Evolutionary conservation across 2,797 vertebrate genomes (phyloP).

Genomic region (Chaenodraco wilsoni): DNA sequence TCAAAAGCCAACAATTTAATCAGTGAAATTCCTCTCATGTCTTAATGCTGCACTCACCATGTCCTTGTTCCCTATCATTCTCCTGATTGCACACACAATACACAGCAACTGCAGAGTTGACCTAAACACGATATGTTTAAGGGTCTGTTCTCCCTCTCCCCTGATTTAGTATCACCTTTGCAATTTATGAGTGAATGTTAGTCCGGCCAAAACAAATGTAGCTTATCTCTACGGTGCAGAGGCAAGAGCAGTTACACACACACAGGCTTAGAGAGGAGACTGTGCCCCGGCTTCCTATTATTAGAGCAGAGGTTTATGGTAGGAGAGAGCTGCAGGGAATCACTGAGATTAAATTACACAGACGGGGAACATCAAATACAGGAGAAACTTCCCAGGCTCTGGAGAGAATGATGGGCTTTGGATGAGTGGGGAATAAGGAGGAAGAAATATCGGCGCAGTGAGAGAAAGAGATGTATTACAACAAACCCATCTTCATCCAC

Average conservation of each 20-base stretch:
- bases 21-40: constrained; percentile 34
- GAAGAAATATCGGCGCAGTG: constrained; percentile 31
- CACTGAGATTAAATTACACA: constrained; percentile 84
- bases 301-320: constrained; percentile 82
- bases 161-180: constrained; percentile 49
- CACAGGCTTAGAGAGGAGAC: constrained; percentile 77
- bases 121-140: constrained; percentile 20
- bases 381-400: constrained; percentile 68
- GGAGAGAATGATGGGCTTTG: constrained; percentile 57
- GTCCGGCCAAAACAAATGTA: constrained; percentile 63
- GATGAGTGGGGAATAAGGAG: constrained; percentile 45
- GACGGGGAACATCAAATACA: constrained; percentile 81
- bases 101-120: constrained; percentile 24
- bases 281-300: constrained; percentile 79
- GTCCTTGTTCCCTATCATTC: constrained; percentile 1
- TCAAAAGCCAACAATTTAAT: constrained; percentile 22
- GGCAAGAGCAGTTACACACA: constrained; percentile 52
- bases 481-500: constrained; percentile 29
- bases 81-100: constrained; percentile 36
- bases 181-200: constrained; percentile 62
- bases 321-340: constrained; percentile 78
- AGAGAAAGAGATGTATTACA: constrained; percentile 48
- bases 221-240: constrained; percentile 76
- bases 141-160: constrained; percentile 15
- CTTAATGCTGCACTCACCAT: constrained; percentile 25